Conservation (phyloP, 1,140 invertebrate genomes). For the Nomia melanderi region DNA sequence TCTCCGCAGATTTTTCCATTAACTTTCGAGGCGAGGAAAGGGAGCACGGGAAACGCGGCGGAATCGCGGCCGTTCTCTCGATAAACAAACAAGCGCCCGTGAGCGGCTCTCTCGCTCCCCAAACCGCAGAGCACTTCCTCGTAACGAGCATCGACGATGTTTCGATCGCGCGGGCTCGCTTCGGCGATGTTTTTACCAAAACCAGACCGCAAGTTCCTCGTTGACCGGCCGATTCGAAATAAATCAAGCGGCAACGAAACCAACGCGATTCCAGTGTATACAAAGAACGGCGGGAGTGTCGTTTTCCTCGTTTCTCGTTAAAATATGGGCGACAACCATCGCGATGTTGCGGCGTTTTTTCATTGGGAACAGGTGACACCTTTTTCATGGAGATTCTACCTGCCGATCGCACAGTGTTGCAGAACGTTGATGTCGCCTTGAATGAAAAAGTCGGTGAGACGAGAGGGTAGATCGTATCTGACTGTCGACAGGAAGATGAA, state of each 20-base stretch:
- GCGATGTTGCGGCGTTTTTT: neutral
- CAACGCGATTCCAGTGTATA: slow-evolving; percentile 41
- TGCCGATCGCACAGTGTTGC: neutral
- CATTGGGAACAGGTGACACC: neutral
- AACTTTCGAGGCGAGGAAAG: no score
- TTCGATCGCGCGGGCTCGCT: slow-evolving; percentile 58
- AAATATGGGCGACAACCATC: no score
- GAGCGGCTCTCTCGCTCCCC: slow-evolving; percentile 57
- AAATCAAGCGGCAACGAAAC: slow-evolving; percentile 37
- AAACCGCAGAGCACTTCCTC: slow-evolving; percentile 66
- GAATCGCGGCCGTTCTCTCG: slow-evolving; percentile 47
- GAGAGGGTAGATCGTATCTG: neutral
- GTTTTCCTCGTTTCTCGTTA: no score
- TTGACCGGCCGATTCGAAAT: slow-evolving; percentile 41
- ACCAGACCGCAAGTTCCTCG: slow-evolving; percentile 57
- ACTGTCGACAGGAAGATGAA: slow-evolving; percentile 65
- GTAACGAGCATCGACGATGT: slow-evolving; percentile 64
- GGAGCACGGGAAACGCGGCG: slow-evolving; percentile 13
- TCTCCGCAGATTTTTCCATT: no score
- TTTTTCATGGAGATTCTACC: no score
- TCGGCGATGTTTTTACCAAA: slow-evolving; percentile 55
- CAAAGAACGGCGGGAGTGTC: no score
- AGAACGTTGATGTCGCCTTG: no score
- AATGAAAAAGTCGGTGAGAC: no score
- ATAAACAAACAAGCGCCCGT: slow-evolving; percentile 63